A percentile compares a stretch with the other conserved stretches of the same genome.
Conservation (phyloP, 2,113 vertebrate genomes). For the Hystrix brachyura region DNA sequence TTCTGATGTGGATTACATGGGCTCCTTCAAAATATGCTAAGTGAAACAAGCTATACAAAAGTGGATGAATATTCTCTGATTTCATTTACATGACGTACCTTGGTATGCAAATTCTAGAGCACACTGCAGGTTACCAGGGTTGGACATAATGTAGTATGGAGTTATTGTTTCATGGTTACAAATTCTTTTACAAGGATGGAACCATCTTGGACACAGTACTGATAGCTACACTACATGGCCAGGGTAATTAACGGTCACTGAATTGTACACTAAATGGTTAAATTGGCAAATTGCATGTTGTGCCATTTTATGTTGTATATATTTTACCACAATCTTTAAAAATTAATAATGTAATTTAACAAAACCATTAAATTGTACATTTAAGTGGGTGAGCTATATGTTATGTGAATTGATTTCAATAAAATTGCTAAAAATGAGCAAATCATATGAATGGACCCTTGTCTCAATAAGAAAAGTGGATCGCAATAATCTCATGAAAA, state of each 20-base stretch:
- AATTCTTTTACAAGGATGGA: not conserved
- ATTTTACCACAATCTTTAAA: not conserved
- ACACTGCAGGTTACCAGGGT: not conserved
- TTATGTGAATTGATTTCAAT: not conserved
- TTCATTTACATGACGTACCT: not conserved
- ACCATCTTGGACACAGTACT: not conserved
- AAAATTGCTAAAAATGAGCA: constrained; percentile 22
- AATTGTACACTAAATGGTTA: not conserved
- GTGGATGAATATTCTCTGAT: not conserved
- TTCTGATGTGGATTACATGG: not conserved
- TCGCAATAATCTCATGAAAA: not conserved
- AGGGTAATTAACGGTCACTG: not conserved
- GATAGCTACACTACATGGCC: too few species aligned
- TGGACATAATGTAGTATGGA: not conserved
- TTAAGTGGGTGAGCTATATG: not conserved
- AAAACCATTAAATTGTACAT: not conserved
- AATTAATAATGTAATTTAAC: not conserved
- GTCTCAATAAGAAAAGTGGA: not conserved
- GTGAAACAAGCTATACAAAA: not conserved
- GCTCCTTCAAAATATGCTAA: not conserved
- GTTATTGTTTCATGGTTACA: not conserved
- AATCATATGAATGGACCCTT: not conserved
- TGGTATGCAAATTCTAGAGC: not conserved
- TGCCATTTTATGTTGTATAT: not conserved
- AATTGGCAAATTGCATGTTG: not conserved